Base-by-base conservation (phyloP, 2,797 vertebrate species). In the Macroramphosus scolopax region DNA sequence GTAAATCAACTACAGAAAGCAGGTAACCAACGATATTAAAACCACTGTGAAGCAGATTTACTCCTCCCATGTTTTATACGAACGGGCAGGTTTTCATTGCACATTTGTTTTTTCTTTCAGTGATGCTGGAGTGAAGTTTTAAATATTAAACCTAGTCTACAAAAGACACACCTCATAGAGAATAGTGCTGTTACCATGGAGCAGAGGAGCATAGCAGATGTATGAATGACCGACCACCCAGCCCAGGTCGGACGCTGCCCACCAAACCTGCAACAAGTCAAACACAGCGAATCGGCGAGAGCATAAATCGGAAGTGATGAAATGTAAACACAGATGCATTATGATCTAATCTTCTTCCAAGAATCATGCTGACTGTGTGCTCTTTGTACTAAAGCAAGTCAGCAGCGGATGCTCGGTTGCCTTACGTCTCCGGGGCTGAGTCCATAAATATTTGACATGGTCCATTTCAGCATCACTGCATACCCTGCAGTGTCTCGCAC, bases 191-290 rank as follows among this genome's bases (percentile, higher is more conserved):
- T 95, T 98, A 0, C 96, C 95, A 40, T 98, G 93, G 24, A 99
- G 89, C 50, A 99, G 92, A 51, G 97, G 97, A 35, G 63, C 96
- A 8, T 98, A 98, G 75, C 96, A 99, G 80, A 98, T 95, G 42
- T 98, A 98, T 0, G 97, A 99, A 82, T 98, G 96, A 13, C 96
- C 97, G 1, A 99, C 97, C 32, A 98, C 97, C 97, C 97, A 98
- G 68, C 97, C 96, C 52, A 98, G 88, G 71, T 99, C 96, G 36
- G 96, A 99, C 13, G 94, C 96, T 31, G 96, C 95, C 96, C 96
- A 98, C 96, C 97, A 98, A n/a, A 97, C 93, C 97, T 98, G 84
- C 52, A 53, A 58, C 47, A 29, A n/a, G n/a, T n/a, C n/a, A n/a
- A n/a, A n/a, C n/a, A n/a, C n/a, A n/a, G n/a, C n/a, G n/a, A n/a